These are phyloP conservation scores for Solenopsis fugax DNA, from an alignment of 1,140 invertebrate genomes.

Conservation along the genomic window DNA sequence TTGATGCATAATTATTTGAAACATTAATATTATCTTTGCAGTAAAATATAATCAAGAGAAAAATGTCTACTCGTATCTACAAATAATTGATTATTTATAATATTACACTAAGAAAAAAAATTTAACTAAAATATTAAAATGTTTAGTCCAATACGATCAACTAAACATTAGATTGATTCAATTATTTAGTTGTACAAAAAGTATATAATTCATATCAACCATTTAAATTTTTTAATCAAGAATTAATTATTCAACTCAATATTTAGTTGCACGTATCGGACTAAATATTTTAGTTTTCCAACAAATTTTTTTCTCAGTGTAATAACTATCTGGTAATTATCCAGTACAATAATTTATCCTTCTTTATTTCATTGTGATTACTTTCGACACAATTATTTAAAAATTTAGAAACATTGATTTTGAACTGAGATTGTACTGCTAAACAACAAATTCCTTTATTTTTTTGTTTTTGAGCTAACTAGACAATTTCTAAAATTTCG, in stretches of 20 bases:
- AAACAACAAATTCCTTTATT: neutral
- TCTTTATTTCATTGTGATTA: neutral
- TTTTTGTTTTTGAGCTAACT: neutral
- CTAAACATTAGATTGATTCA: too few species aligned
- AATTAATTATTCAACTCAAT: too few species aligned
- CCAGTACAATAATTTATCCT: too few species aligned
- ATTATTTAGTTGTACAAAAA: too few species aligned
- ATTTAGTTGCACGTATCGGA: too few species aligned
- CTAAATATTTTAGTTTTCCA: too few species aligned
- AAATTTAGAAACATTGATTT: neutral
- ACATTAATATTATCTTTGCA: neutral
- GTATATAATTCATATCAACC: too few species aligned
- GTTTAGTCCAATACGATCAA: neutral
- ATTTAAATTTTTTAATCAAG: too few species aligned
- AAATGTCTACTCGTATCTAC: neutral
- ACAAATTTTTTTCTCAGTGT: too few species aligned
- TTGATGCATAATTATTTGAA: neutral
- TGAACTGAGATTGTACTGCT: neutral
- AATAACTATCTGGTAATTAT: too few species aligned
- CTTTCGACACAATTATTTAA: neutral
- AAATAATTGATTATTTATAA: neutral
- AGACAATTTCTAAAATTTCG: neutral
- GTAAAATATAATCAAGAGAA: neutral
- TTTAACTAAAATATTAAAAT: neutral
- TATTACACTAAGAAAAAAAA: neutral